A percentile compares a stretch with the other conserved stretches of the same genome.
phyloP scores from a whole-genome alignment of 1,140 invertebrate genomes.

The Andricus grossulariae region DNA sequence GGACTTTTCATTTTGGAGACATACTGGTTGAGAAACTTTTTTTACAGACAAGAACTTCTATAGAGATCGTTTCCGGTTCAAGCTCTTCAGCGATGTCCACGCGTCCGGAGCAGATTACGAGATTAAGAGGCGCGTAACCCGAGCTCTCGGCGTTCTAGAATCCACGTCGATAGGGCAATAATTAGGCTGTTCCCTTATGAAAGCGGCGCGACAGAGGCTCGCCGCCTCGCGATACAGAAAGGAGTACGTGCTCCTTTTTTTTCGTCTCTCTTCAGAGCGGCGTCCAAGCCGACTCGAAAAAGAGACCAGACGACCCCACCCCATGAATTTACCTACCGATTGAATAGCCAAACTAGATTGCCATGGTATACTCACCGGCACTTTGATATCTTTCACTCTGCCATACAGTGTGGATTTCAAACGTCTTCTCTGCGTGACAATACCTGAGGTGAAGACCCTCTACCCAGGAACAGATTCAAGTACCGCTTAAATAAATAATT shows the following conservation, averaged over 20 bases:
- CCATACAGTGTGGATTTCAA: constrained; percentile 5
- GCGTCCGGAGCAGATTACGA: constrained; percentile 44
- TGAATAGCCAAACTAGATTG: constrained; percentile 29
- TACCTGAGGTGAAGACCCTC: constrained; percentile 2
- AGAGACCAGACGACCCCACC: constrained; percentile 19
- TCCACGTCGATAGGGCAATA: constrained; percentile 69
- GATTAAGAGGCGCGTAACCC: constrained; percentile 62
- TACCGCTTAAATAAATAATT: not conserved
- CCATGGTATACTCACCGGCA: constrained; percentile 13
- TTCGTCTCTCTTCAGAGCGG: not conserved
- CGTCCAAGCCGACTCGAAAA: not conserved
- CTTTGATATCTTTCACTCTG: constrained; percentile 11
- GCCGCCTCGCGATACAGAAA: constrained; percentile 43
- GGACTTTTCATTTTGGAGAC: no score
- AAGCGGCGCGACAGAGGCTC: constrained; percentile 53
- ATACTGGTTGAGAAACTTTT: no score
- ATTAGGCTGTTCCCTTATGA: constrained; percentile 67
- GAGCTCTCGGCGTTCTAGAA: constrained; percentile 59
- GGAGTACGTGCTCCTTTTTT: constrained; percentile 38
- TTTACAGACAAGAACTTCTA: constrained; percentile 13
- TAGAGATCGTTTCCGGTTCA: constrained; percentile 49
- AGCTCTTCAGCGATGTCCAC: constrained; percentile 45
- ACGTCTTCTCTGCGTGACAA: not conserved
- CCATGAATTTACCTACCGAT: constrained; percentile 23
- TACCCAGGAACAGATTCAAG: not conserved